These are phyloP conservation scores for Bedellia somnulentella DNA, from an alignment of 2,888 invertebrate species.

Conservation along the genomic window DNA sequence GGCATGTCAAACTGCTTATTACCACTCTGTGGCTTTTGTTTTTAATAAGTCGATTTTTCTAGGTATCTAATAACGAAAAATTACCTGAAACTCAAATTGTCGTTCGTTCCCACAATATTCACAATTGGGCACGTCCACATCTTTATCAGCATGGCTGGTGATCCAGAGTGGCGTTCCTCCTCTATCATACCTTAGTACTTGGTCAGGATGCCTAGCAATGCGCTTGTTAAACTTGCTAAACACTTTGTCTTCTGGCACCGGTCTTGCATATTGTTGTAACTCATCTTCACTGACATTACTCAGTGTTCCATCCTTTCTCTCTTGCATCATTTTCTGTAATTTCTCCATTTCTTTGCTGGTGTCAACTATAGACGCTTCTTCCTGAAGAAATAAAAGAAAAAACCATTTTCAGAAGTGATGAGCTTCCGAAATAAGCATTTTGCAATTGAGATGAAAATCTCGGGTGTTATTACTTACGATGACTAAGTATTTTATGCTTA, in stretches of 20 bases:
- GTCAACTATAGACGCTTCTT: constrained; percentile 38
- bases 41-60: too few relatives aligned
- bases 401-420: too few relatives aligned
- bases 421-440: too few relatives aligned
- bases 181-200: constrained; percentile 78
- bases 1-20: too few relatives aligned
- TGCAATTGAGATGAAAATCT: too few relatives aligned
- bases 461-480: too few relatives aligned
- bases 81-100: constrained; percentile 88
- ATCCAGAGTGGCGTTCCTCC: constrained; percentile 85
- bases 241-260: constrained; percentile 68
- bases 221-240: constrained; percentile 78
- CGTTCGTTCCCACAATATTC: constrained; percentile 72
- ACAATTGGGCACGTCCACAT: constrained; percentile 69
- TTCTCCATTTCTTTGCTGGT: constrained; percentile 50
- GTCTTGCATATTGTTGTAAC: constrained; percentile 66
- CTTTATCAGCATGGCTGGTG: constrained; percentile 51
- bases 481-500: too few relatives aligned
- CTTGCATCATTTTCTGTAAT: constrained; percentile 44
- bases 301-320: constrained; percentile 66
- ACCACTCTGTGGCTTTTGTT: too few relatives aligned
- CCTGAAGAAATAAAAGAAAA: constrained; percentile 17
- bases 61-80: too few relatives aligned
- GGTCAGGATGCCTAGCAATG: constrained; percentile 72
- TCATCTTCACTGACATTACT: constrained; percentile 67